phyloP scores from a whole-genome alignment of 2,797 vertebrate species.

The Chrysocyon brachyurus region DNA sequence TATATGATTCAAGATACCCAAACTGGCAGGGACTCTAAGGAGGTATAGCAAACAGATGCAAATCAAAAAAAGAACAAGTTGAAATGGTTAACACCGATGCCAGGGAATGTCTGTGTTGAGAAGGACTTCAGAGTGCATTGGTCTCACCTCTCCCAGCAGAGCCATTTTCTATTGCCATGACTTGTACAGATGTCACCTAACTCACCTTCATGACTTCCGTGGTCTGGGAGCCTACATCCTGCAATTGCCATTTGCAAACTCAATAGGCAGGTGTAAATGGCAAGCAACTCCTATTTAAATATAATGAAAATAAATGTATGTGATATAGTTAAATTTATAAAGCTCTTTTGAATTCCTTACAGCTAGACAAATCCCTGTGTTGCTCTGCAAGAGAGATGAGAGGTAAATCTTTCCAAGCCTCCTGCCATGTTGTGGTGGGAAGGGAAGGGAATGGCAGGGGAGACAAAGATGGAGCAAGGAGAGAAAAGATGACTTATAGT shows the following conservation, averaged over 20 bases:
- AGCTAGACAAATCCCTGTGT: neutral
- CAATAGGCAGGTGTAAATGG: neutral
- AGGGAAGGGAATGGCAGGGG: neutral
- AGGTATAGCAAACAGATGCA: neutral
- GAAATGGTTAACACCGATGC: neutral
- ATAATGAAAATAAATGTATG: neutral
- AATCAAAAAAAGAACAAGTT: neutral
- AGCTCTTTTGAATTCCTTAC: neutral
- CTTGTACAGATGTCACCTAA: neutral
- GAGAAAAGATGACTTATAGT: neutral
- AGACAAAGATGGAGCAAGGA: neutral
- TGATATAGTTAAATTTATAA: neutral
- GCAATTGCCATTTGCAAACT: neutral
- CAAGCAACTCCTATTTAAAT: neutral
- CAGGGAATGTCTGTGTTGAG: neutral
- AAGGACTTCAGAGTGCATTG: neutral
- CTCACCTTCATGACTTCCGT: neutral
- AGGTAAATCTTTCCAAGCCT: neutral
- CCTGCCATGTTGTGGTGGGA: neutral
- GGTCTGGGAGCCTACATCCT: neutral
- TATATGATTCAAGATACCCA: neutral
- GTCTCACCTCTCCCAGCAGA: neutral
- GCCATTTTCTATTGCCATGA: neutral
- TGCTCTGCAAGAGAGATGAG: neutral
- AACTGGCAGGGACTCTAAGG: neutral